Percentiles rank a stretch among this genome's conserved stretches.
These are phyloP conservation scores for Tichodroma muraria DNA, from an alignment of 2,113 vertebrate species.

Conservation along the genomic window DNA sequence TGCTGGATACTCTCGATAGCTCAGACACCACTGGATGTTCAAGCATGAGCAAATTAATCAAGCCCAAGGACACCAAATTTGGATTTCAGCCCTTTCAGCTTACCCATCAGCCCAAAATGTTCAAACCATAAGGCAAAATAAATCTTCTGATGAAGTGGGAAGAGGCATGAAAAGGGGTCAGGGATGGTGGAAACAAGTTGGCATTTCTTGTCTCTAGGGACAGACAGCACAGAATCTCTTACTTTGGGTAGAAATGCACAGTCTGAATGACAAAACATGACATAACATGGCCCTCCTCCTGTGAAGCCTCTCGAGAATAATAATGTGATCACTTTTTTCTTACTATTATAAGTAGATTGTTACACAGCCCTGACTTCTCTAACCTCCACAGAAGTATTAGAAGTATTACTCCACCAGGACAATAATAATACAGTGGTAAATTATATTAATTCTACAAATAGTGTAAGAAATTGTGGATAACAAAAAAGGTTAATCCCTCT, in stretches of 20 bases:
- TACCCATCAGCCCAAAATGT: not conserved
- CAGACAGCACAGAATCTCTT: not conserved
- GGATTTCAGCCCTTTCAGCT: not conserved
- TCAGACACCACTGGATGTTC: not conserved
- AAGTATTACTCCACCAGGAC: not conserved
- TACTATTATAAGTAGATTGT: conserved; percentile 7
- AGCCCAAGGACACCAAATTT: not conserved
- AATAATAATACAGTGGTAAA: conserved; percentile 20
- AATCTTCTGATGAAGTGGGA: not conserved
- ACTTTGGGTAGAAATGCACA: not conserved
- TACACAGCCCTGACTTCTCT: not conserved
- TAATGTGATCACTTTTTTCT: not conserved
- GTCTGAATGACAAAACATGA: not conserved
- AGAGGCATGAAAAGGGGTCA: not conserved
- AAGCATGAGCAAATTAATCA: not conserved
- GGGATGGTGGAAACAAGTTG: not conserved
- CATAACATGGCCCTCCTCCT: not conserved
- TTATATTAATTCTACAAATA: conserved; percentile 9
- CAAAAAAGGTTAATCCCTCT: conserved; percentile 18
- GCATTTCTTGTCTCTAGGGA: not conserved
- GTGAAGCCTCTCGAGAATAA: not conserved
- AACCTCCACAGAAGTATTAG: not conserved
- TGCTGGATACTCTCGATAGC: not conserved
- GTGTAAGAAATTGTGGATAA: not conserved
- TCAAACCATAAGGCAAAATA: not conserved